Conservation (phyloP, 2,888 invertebrate species). For the Mythimna pallens region DNA sequence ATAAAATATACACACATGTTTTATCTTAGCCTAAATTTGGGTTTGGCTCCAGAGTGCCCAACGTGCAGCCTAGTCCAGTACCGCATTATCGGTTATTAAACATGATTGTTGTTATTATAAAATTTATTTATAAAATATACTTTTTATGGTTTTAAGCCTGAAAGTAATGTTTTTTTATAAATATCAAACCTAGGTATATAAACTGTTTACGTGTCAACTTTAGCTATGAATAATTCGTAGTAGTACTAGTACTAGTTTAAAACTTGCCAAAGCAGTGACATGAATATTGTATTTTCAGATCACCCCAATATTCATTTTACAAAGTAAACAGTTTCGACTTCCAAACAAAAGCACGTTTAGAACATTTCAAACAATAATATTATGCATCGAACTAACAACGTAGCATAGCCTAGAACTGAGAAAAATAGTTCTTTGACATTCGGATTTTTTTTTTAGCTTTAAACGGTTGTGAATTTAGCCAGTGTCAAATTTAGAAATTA, state of each 20-base stretch:
- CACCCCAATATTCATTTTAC: slow-evolving; percentile 26
- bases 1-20: too few relatives aligned
- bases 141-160: too few relatives aligned
- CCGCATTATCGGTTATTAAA: too few relatives aligned
- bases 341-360: slow-evolving; percentile 43
- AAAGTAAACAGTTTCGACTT: slow-evolving; percentile 41
- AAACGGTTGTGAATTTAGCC: too few relatives aligned
- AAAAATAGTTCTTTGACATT: slow-evolving; percentile 14
- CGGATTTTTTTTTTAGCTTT: too few relatives aligned
- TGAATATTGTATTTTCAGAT: slow-evolving; percentile 35
- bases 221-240: background rate
- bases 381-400: slow-evolving; percentile 20
- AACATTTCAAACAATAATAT: slow-evolving; percentile 39
- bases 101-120: too few relatives aligned
- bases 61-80: too few relatives aligned
- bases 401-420: slow-evolving; percentile 10
- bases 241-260: background rate
- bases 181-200: background rate
- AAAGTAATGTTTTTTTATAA: too few relatives aligned
- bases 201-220: background rate
- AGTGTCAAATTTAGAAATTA: too few relatives aligned
- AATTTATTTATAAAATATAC: too few relatives aligned
- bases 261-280: background rate
- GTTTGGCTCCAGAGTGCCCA: too few relatives aligned
- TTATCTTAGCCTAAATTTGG: too few relatives aligned